Evolutionary conservation across 2,797 vertebrate species (phyloP), one percentile per base, ranked within the genome.

Genomic region (Chaenodraco wilsoni): DNA sequence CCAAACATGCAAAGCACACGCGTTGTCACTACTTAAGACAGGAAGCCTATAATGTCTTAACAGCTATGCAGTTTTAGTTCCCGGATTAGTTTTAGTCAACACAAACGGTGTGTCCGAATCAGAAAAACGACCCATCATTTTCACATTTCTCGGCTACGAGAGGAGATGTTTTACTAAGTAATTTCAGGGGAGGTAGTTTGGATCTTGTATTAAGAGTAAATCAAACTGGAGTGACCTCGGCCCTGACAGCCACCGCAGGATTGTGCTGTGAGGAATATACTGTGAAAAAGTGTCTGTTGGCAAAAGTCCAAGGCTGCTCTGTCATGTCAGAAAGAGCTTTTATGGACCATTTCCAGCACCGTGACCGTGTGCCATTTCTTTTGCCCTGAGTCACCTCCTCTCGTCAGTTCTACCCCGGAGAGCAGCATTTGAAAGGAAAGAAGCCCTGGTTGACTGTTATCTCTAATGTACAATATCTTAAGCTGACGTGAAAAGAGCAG

Each of bases 281-380:
- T 43, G 44, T 23, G 62, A 46, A 72, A 72, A 74, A 74, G 19
- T 12, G 65, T 78, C 66, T 45, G 45, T 43, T 90, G 87, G 78
- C 74, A 68, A 74, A 49, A 76, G 54, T 70, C 72, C 76, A 84
- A 40, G 33, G 73, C 46, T 46, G 45, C 56, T 75, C 72, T 46
- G 81, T 83, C 82, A 84, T 79, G 74, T 87, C 80, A 86, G 74
- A 83, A 76, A 80, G 84, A 88, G 87, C 70, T 88, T 86, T 88
- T 87, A 86, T 83, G 79, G 86, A 84, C 72, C 72, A 75, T 78
- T 90, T 89, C 85, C 84, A 88, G 83, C 83, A 84, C 65, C 70
- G 69, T 40, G 74, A 84, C 65, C 70, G 70, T 40, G 74, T 54
- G 76, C 73, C 62, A 69, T 80, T 83, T 86, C 74, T 69, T 57